Base-by-base conservation (phyloP, 2,888 invertebrate species). In the Dryobota labecula region DNA sequence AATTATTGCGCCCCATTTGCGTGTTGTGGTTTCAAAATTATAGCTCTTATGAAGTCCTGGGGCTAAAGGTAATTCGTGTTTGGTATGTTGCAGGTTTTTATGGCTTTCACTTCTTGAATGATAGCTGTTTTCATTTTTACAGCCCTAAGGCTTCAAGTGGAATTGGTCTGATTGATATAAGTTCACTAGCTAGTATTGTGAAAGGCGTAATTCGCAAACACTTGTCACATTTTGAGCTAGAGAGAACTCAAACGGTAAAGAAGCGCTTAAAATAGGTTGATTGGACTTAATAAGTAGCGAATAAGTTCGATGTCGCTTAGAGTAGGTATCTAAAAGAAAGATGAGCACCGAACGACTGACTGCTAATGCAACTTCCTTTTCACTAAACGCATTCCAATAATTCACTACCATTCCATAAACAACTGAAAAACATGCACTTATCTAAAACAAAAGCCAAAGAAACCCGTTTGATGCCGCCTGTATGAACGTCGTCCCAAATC, bases 1-100 rank as follows among this genome's bases (percentile, higher is more conserved):
- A 80, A 80, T 80, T 65, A 80, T 78, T 78, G 33, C 38, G 2
- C 33, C 60, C 64, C 60, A 78, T 80, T 74, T 80, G 43, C 63
- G 41, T 47, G 30, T 56, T 43, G 24, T 74, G 41, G 3, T 54
- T 61, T 30, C 51, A 24, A 75, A 74, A 77, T 77, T 74, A 79
- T 73, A 66, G 61, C 53, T 65, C 51, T 33, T 65, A 64, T 27
- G n/a, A 43, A 67, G 41, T 66, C 76, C 65, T 78, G 61, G 51
- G 79, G 76, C 79, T 41, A 78, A 41, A 66, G 47, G 60, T 76
- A 56, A 72, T 78, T 77, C 41, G 27, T 57, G 2, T 27, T 53
- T 36, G 30, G 45, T 47, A 24, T 30, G 24, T 38, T 54, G 58
- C 76, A 20, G 41, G 57, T 76, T 45, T 71, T 49, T 62, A 60